Evolutionary conservation across 1,140 invertebrate species (phyloP), one percentile per base, ranked within the genome.

Genomic region (Ylistrum balloti): DNA sequence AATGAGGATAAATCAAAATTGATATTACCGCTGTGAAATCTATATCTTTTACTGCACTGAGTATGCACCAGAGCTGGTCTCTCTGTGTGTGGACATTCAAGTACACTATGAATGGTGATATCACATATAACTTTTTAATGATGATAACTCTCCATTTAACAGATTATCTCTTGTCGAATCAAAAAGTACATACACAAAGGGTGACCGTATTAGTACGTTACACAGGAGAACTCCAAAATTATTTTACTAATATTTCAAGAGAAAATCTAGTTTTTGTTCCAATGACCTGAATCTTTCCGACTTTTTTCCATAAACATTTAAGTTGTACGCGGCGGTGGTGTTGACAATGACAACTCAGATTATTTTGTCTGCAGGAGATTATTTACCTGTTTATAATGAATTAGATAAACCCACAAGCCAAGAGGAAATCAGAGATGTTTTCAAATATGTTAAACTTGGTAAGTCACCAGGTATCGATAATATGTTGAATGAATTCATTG

Each of bases 321-420:
- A 88, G 33, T 0, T 56, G 41, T 32, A 45, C 20, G 41, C 41
- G 41, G 41, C 17, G 41, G 41, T 45, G 17, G 10, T 45, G 41
- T 17, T 45, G 41, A 45, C 20, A 3, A 87, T 33, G 33, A 74
- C 0, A 32, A 56, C 20, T 11, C 9, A 35, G 38, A 89, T n/a
- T 34, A 87, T 10, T 3, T n/a, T n/a, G 22, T n/a, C 20, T 74
- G 10, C 38, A 13, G 15, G 0, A 2, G 45, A 56, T 33, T 34
- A 87, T 89, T 10, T 28, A 28, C n/a, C n/a, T 48, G 38, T 90
- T 41, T n/a, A n/a, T 87, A 86, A 89, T 86, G 90, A 85, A 41
- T 38, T 88, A 32, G 89, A 89, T 35, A 41, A 5, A 0, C 33
- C n/a, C 33, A 34, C 85, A 85, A 20, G 41, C 87, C 22, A 33